Evolutionary conservation across 2,888 invertebrate species (phyloP), one percentile per base, ranked within the genome.

Genomic region (Melieria crassipennis): DNA sequence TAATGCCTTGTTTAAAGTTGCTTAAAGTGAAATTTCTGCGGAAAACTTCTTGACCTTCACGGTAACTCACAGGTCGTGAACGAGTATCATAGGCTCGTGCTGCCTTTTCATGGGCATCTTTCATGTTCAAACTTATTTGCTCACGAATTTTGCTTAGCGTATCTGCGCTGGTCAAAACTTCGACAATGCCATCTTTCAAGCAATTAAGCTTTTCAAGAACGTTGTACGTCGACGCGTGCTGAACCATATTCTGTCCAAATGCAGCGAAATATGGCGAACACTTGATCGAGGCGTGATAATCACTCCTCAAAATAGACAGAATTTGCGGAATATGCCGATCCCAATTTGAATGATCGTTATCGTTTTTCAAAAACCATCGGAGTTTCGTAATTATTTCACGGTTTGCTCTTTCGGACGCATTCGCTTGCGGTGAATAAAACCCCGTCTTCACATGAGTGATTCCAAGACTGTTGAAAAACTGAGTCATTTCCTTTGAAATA

Each of bases 321-420:
- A 65, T 70, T 6, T 16, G 16, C 4, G 67, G 47, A 7, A 72
- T 52, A 56, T 60, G 43, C n/a, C 57, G 58, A 55, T 71, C 66
- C 73, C 65, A 73, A 6, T 65, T 47, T 9, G 43, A 16, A n/a
- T 73, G 70, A 30, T 73, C 56, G 11, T 67, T 30, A 43, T 65
- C 60, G 4, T 61, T 55, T 42, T 55, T 10, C 3, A 70, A 30
- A 30, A 64, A 70, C 11, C 10, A 63, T 9, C 72, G 58, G 9
- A 74, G 56, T 64, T 70, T 72, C 4, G 65, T 61, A 9, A 72
- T 61, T 4, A 72, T 71, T 63, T 73, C 71, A 10, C 72, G 7
- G 64, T 74, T 73, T 3, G 62, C 72, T n/a, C 74, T 43, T 48
- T 76, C 75, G 0, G 71, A 69, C 16, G 73, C 73, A 47, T 76